Conservation (phyloP, 2,797 vertebrate genomes). For the Myotis findleyi region DNA sequence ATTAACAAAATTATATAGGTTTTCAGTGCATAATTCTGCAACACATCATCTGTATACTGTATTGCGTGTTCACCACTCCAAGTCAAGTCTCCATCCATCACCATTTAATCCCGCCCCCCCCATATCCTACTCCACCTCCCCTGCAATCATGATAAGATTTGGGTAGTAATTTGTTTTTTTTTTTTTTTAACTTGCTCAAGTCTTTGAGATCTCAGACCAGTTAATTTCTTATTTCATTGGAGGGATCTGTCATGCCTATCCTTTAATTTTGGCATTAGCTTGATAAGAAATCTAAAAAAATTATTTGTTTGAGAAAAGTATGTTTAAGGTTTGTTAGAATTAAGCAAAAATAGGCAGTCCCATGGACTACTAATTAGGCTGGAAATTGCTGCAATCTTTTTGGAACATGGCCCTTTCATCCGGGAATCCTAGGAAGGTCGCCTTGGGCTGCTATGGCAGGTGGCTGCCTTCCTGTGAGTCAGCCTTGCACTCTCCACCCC, state of each 20-base stretch:
- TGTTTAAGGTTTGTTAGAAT: conserved; percentile 2
- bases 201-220: background rate
- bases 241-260: background rate
- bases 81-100: background rate
- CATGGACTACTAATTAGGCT: background rate
- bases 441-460: background rate
- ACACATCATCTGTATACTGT: background rate
- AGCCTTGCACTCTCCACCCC: background rate
- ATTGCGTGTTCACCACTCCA: background rate
- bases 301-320: background rate
- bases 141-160: background rate
- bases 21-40: background rate
- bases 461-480: too few relatives aligned
- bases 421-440: background rate
- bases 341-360: background rate
- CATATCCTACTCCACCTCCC: background rate
- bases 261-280: conserved; percentile 3
- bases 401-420: background rate
- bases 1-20: background rate
- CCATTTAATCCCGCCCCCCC: background rate
- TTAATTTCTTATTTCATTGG: conserved; percentile 37
- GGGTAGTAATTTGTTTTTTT: too few relatives aligned
- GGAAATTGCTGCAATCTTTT: background rate
- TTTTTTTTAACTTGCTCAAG: background rate
- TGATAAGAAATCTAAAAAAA: background rate